Base-by-base conservation (phyloP, 2,113 vertebrate genomes). In the Mesocricetus auratus region DNA sequence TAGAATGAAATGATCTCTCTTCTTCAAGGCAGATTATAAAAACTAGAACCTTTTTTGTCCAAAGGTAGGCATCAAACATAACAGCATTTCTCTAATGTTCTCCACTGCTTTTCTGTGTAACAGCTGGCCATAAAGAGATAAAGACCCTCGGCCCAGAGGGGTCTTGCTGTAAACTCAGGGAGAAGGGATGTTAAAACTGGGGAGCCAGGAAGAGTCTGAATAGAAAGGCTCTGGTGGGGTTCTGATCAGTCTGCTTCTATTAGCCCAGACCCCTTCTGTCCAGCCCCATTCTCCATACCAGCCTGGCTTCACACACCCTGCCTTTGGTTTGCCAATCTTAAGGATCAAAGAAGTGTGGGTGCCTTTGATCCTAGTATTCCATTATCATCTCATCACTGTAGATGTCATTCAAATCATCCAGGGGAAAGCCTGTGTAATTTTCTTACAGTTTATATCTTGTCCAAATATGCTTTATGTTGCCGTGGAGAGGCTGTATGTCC, bases 401-500 rank as follows among this genome's bases (percentile, higher is more conserved):
- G 56, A 66, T 66, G 56, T 22, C 33, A 26, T n/a, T 42, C 77
- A n/a, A 47, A 62, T 31, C 53, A 11, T 31, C 33, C 53, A 15
- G 33, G 69, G 45, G 29, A 71, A 47, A 56, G 31, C 64, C 3
- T 26, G 13, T 36, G 45, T n/a, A n/a, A n/a, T 29, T 60, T 45
- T 39, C n/a, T 68, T 4, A 1, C 2, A 17, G 68, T 19, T 62
- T 33, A 22, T 1, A 33, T 0, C 4, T 22, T 2, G 6, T 42
- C 11, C 56, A 22, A 56, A 74, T 13, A 8, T 53, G 60, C 45
- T 82, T 69, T 50, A 50, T 1, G 19, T 53, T 60, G 7, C 36
- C 17, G 78, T n/a, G 6, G 29, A 81, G 45, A 68, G 36, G 50
- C 26, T 6, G 0, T 29, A 19, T 10, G 22, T 42, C n/a, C 26